These are phyloP conservation scores for Allygus modestus DNA, from an alignment of 2,888 invertebrate species.

Conservation along the genomic window DNA sequence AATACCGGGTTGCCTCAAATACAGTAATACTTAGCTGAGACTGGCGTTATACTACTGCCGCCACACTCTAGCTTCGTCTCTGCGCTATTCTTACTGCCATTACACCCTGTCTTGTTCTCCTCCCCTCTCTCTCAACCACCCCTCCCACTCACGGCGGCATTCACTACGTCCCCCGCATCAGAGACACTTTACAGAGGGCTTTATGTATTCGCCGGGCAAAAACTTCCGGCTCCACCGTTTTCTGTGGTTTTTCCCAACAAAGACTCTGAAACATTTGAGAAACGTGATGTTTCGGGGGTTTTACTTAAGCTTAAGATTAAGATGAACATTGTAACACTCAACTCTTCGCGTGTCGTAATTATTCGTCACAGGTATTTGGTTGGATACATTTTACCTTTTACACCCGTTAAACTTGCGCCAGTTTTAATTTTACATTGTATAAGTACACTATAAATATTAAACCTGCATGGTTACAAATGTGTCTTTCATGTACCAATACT, in stretches of 20 bases:
- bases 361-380: no score
- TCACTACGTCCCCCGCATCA: not conserved
- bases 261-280: constrained; percentile 4
- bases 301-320: not conserved
- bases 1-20: constrained; percentile 51
- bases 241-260: constrained; percentile 8
- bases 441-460: no score
- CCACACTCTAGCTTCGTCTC: not conserved
- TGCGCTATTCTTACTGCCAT: constrained; percentile 28
- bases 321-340: no score
- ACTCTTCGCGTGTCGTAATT: no score
- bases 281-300: not conserved
- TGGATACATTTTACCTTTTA: no score
- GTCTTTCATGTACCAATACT: no score
- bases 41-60: constrained; percentile 21
- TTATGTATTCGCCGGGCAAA: constrained; percentile 39
- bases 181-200: constrained; percentile 32
- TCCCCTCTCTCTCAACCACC: constrained; percentile 12
- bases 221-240: constrained; percentile 10
- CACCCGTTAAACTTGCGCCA: no score
- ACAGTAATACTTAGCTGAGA: constrained; percentile 49
- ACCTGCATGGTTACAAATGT: no score
- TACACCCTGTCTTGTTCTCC: not conserved
- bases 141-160: not conserved
- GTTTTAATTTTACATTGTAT: no score